Conservation (phyloP, 2,797 vertebrate genomes). For the Clarias platycephalus region DNA sequence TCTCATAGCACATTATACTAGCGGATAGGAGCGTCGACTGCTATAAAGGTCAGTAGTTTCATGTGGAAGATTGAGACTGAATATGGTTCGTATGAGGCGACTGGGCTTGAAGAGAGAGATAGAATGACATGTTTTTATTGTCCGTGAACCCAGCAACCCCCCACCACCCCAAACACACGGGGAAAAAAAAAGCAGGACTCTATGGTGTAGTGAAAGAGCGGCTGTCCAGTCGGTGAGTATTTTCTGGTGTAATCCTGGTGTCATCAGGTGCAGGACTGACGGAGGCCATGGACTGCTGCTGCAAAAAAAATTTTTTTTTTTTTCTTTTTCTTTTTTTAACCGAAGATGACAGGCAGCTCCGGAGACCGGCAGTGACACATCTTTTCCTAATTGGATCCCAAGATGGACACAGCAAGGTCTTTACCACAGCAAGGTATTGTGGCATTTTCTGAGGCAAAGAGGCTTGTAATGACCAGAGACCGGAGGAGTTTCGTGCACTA, state of each 20-base stretch:
- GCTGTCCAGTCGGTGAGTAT: not conserved
- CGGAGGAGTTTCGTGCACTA: not conserved
- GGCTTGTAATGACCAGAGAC: slow-evolving; percentile 27
- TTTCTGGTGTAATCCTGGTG: slow-evolving; percentile 41
- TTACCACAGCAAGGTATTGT: slow-evolving; percentile 26
- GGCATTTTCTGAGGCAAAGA: slow-evolving; percentile 32
- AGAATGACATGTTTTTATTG: slow-evolving; percentile 3
- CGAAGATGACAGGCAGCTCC: slow-evolving; percentile 42
- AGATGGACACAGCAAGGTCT: slow-evolving; percentile 43
- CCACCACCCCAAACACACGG: too few relatives aligned
- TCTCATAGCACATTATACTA: slow-evolving; percentile 11
- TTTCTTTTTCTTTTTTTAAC: slow-evolving; percentile 31
- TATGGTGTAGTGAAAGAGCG: not conserved
- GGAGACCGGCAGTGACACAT: slow-evolving; percentile 46
- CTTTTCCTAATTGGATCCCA: slow-evolving; percentile 53
- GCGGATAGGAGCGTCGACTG: not conserved
- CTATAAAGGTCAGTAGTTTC: slow-evolving; percentile 29
- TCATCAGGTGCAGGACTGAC: slow-evolving; percentile 31
- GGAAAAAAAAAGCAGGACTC: not conserved
- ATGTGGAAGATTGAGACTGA: not conserved
- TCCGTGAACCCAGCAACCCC: not conserved
- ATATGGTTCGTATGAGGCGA: not conserved
- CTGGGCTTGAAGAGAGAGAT: not conserved
- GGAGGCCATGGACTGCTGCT: slow-evolving; percentile 15
- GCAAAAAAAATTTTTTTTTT: not conserved